These are phyloP conservation scores for Ptilonorhynchus violaceus DNA, from an alignment of 2,113 vertebrate genomes.

Conservation along the genomic window DNA sequence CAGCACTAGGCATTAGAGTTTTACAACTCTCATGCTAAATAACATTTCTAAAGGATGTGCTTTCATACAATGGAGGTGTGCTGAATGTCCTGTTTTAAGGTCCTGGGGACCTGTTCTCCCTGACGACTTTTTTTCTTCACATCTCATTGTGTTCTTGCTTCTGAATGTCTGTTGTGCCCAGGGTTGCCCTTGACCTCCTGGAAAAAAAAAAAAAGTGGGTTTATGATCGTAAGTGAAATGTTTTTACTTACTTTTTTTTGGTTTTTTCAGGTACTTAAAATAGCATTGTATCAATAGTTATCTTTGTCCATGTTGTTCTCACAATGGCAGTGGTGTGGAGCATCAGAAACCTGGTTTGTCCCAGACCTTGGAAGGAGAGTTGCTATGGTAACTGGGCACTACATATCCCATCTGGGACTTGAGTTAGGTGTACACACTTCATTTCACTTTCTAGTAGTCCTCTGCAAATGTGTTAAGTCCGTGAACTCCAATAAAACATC, in stretches of 20 bases:
- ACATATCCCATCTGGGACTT: neutral
- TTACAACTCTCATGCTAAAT: neutral
- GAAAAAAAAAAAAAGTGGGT: accelerated
- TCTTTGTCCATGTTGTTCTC: neutral
- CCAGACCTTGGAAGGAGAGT: neutral
- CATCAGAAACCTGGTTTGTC: neutral
- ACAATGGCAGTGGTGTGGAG: neutral
- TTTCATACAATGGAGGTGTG: neutral
- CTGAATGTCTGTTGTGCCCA: neutral
- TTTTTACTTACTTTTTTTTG: neutral
- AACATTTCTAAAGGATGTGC: neutral
- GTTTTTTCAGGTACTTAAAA: neutral
- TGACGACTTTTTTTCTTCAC: neutral
- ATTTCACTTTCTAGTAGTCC: neutral
- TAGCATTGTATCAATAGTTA: neutral
- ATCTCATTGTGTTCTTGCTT: neutral
- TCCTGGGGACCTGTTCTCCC: neutral
- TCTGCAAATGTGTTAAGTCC: neutral
- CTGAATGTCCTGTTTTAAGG: neutral
- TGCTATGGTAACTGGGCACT: neutral
- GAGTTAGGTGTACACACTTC: neutral
- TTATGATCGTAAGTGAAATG: neutral
- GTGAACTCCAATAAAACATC: neutral
- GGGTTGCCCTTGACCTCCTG: neutral
- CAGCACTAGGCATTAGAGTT: neutral